phyloP scores from a whole-genome alignment of 2,888 invertebrate species.

The Lepas anatifera region DNA sequence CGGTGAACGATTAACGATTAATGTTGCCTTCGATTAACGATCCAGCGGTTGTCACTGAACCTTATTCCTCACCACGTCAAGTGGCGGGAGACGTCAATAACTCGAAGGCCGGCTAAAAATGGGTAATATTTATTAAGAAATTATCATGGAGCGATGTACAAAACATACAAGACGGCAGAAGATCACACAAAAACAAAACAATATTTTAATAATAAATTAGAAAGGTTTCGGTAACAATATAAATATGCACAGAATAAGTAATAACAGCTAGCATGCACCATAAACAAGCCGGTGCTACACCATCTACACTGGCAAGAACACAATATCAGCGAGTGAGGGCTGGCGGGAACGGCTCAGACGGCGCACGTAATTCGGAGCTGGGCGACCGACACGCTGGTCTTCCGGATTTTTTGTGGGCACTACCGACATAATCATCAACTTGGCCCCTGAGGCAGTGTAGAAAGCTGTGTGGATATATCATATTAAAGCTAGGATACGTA shows the following conservation, averaged over 20 bases:
- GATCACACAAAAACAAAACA: not conserved
- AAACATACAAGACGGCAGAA: not conserved
- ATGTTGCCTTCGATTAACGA: no score
- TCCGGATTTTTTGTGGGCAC: no score
- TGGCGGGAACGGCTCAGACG: no score
- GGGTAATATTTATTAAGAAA: conserved; percentile 5
- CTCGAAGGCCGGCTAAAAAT: no score
- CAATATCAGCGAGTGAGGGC: not conserved
- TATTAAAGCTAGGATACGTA: conserved; percentile 12
- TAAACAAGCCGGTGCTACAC: not conserved
- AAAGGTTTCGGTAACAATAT: conserved; percentile 3
- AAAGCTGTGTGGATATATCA: conserved; percentile 5
- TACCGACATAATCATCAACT: not conserved
- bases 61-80: no score
- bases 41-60: no score
- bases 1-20: no score
- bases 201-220: not conserved
- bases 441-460: conserved; percentile 12
- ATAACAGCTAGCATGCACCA: not conserved
- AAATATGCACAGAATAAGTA: not conserved
- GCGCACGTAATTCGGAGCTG: no score
- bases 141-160: not conserved
- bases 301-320: not conserved
- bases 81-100: no score
- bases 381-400: no score